Percentiles rank a stretch among this genome's conserved stretches.
Evolutionary conservation across 2,797 vertebrate genomes (phyloP).

Genomic region (Alectoris magna): DNA sequence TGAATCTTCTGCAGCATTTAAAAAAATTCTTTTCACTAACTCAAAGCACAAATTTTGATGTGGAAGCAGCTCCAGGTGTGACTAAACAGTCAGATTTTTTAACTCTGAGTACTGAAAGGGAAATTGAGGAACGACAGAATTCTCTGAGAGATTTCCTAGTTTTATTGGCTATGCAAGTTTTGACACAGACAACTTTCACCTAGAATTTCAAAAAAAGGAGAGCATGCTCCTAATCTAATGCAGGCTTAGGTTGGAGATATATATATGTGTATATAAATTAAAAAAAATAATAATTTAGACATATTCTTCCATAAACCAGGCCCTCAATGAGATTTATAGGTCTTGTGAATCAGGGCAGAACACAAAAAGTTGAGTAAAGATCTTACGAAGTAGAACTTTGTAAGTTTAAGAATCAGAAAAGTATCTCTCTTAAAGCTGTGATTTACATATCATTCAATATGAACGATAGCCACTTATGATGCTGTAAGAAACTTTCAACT

Average conservation of each 20-base stretch:
- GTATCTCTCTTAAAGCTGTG: not conserved
- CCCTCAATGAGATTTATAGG: not conserved
- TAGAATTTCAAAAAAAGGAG: not conserved
- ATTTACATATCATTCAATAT: not conserved
- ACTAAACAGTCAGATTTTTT: not conserved
- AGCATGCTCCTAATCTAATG: not conserved
- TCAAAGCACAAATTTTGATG: not conserved
- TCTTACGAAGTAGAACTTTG: not conserved
- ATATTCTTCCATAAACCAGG: not conserved
- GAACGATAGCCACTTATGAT: not conserved
- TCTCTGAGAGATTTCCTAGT: not conserved
- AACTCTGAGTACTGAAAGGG: not conserved
- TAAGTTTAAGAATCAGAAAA: not conserved
- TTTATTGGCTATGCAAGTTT: not conserved
- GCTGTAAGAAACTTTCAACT: not conserved
- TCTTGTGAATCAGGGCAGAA: not conserved
- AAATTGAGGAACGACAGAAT: not conserved
- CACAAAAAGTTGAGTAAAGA: not conserved
- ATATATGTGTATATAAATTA: too few relatives aligned
- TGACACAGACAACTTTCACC: not conserved
- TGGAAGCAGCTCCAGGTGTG: not conserved
- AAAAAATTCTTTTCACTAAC: not conserved
- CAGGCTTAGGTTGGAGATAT: not conserved
- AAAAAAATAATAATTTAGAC: not conserved
- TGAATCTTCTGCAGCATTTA: not conserved